Percentiles rank a stretch among this genome's conserved stretches.
phyloP scores from a whole-genome alignment of 2,113 vertebrate genomes.

The Eretmochelys imbricata region DNA sequence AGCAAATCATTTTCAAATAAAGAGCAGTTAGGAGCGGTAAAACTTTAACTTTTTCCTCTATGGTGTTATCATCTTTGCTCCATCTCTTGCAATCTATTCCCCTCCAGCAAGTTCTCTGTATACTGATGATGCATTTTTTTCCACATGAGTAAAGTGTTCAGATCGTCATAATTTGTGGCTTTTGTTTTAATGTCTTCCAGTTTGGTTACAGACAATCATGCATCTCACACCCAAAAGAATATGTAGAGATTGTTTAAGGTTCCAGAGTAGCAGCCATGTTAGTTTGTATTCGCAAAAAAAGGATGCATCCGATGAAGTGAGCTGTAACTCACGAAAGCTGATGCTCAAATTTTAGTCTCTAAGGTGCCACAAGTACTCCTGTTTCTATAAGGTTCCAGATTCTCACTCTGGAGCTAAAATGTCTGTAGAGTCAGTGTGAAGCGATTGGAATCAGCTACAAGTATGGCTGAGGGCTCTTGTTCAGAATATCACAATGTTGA shows the following conservation, averaged over 20 bases:
- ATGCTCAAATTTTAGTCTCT: too few relatives aligned
- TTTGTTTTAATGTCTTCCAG: neutral
- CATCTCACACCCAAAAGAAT: neutral
- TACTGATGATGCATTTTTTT: neutral
- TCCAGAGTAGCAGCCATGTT: neutral
- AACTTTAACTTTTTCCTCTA: slow-evolving; percentile 63
- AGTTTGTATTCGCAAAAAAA: too few relatives aligned
- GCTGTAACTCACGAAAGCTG: too few relatives aligned
- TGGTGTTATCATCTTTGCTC: neutral
- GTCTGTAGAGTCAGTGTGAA: neutral
- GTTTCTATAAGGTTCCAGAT: neutral
- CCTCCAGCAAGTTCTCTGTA: neutral
- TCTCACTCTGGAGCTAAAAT: neutral
- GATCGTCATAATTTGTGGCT: neutral
- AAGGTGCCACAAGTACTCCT: too few relatives aligned
- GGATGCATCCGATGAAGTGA: too few relatives aligned
- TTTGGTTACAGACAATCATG: neutral
- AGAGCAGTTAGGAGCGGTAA: slow-evolving; percentile 60
- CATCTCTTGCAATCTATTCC: slow-evolving; percentile 2
- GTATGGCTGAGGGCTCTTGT: neutral
- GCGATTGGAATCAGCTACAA: neutral
- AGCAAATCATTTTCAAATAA: slow-evolving; percentile 70
- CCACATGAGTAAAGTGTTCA: fast-evolving
- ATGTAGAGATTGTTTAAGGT: too few relatives aligned
- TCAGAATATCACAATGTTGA: neutral